phyloP scores from a whole-genome alignment of 2,888 invertebrate genomes.

The Eremobia ochroleuca region DNA sequence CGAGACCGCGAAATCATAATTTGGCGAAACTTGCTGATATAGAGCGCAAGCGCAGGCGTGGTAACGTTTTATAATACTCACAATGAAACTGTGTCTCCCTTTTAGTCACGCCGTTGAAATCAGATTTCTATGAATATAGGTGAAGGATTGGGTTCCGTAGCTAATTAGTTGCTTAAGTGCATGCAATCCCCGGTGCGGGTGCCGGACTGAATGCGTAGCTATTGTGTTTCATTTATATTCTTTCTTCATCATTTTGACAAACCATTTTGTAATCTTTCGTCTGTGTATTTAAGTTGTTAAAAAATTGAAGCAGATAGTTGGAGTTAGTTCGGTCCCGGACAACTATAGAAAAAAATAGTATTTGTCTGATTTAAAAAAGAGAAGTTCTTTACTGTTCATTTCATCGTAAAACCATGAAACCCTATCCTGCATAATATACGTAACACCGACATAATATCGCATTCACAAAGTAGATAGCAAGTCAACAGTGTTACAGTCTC shows the following conservation, averaged over 20 bases:
- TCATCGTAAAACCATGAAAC: conserved; percentile 26
- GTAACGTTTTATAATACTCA: conserved; percentile 71
- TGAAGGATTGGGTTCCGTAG: conserved; percentile 65
- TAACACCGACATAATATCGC: conserved; percentile 42
- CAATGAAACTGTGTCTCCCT: conserved; percentile 70
- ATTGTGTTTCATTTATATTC: conserved; percentile 54
- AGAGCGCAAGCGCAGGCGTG: conserved; percentile 65
- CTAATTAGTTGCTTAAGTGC: conserved; percentile 55
- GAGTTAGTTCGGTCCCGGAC: not conserved
- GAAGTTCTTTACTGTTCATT: not conserved
- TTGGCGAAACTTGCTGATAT: conserved; percentile 79
- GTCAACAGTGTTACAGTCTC: conserved; percentile 37
- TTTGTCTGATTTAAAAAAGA: not conserved
- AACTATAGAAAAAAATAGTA: not conserved
- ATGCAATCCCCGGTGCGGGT: conserved; percentile 51
- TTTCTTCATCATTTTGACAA: conserved; percentile 42
- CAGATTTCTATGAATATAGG: conserved; percentile 64
- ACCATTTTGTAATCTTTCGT: conserved; percentile 42
- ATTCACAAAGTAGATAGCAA: conserved; percentile 42
- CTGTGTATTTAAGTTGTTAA: conserved; percentile 11
- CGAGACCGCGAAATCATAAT: conserved; percentile 79
- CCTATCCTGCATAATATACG: conserved; percentile 20
- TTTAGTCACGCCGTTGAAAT: conserved; percentile 79
- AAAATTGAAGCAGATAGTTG: conserved; percentile 2
- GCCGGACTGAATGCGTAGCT: conserved; percentile 37